Base-by-base conservation (phyloP, 2,797 vertebrate genomes). In the Chelidonichthys spinosus region DNA sequence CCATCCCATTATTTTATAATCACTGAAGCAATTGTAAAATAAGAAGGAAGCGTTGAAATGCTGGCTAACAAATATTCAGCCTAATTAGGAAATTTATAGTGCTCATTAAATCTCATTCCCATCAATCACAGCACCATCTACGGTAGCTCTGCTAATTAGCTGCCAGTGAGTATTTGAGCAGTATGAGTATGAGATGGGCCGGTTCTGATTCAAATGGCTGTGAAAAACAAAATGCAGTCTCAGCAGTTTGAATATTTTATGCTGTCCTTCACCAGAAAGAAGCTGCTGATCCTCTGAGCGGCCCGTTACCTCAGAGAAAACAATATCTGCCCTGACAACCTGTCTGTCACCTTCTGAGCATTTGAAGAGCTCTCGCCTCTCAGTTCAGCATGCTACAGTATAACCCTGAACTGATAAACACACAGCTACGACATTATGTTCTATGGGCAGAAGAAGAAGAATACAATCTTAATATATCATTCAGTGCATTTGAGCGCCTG, bases 161-260 rank as follows among this genome's bases (percentile, higher is more conserved):
- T 68, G 47, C 69, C 56, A 63, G 46, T 8, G 11, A 69, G 68
- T 47, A 39, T 73, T 43, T 62, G 25, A 58, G 75, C 14, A 25
- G 55, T 17, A 11, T 52, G 59, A 71, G 46, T 66, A n/a, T 52
- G 33, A 66, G 77, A 79, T 32, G 39, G 58, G 49, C 58, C 47
- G 62, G 32, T 60, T 73, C 62, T 74, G 78, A 49, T 77, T 85
- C 18, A 83, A 79, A 79, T 36, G 63, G 15, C 61, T 67, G 62
- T 32, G 10, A 58, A 69, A 76, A 68, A 73, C 86, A 69, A 46
- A 46, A 15, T 64, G 86, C 79, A 66, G 64, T 52, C 35, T 82
- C 85, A 84, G 85, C 85, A 72, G 32, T 83, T 64, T 90, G 63
- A 92, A 92, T 92, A 89, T 91, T 92, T 92, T 72, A 93, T 89